These are phyloP conservation scores for Carabus problematicus DNA, from an alignment of 2,888 invertebrate species.

Conservation along the genomic window DNA sequence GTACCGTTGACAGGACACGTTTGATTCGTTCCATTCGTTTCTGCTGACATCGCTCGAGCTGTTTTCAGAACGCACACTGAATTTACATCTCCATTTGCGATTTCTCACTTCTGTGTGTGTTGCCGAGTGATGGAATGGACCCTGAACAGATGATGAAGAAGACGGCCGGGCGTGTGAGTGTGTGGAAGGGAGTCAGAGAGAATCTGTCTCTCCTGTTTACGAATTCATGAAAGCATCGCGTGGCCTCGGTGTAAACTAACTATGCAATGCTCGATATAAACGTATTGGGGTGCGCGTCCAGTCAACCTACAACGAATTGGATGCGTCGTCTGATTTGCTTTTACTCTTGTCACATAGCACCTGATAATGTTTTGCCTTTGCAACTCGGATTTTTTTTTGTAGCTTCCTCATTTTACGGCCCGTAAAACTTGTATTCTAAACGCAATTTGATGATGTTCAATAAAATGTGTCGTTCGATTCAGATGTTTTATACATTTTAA, in stretches of 20 bases:
- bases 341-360: not conserved
- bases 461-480: not conserved
- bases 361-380: slow-evolving; percentile 7
- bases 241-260: not conserved
- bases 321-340: slow-evolving; percentile 2
- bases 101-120: not conserved
- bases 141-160: not conserved
- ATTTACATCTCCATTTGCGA: slow-evolving; percentile 28
- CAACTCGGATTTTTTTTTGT: not conserved
- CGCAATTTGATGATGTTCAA: not conserved
- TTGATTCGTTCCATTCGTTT: slow-evolving; percentile 50
- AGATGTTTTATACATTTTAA: not conserved
- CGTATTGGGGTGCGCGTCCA: not conserved
- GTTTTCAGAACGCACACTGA: slow-evolving; percentile 35
- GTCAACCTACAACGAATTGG: slow-evolving; percentile 8
- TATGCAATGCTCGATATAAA: slow-evolving; percentile 6
- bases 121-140: not conserved
- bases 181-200: not conserved
- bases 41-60: slow-evolving; percentile 47
- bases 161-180: not conserved
- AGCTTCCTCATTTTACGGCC: not conserved
- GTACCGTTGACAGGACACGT: slow-evolving; percentile 38
- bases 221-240: slow-evolving; percentile 23
- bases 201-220: slow-evolving; percentile 12
- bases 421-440: slow-evolving; percentile 4